These are phyloP conservation scores for Ephialtes manifestator DNA, from an alignment of 2,888 invertebrate species.

Conservation along the genomic window DNA sequence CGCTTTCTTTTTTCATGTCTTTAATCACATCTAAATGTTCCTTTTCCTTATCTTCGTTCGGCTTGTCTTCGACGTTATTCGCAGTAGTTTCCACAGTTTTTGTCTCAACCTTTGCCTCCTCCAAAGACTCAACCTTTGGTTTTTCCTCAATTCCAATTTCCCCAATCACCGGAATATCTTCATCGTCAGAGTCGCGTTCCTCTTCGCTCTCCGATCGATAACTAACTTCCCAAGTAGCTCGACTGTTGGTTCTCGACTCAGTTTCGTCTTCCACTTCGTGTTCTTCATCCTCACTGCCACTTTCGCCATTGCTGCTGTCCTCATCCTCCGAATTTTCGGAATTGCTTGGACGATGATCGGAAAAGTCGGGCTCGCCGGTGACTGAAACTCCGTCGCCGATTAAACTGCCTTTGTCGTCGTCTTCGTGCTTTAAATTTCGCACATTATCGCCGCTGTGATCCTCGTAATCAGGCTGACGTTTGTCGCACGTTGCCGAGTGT, in stretches of 20 bases:
- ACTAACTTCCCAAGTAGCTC: slow-evolving; percentile 74
- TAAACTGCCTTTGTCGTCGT: slow-evolving; percentile 76
- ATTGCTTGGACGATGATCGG: slow-evolving; percentile 70
- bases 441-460: slow-evolving; percentile 74
- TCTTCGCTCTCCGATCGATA: slow-evolving; percentile 77
- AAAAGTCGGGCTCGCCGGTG: slow-evolving; percentile 75
- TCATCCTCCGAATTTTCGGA: slow-evolving; percentile 69
- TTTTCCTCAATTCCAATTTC: neutral
- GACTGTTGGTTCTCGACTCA: slow-evolving; percentile 73
- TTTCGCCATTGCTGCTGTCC: slow-evolving; percentile 48
- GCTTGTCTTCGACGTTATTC: slow-evolving; percentile 54
- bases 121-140: slow-evolving; percentile 26
- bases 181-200: slow-evolving; percentile 26
- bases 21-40: neutral
- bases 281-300: slow-evolving; percentile 45
- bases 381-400: slow-evolving; percentile 75
- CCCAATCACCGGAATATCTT: slow-evolving; percentile 6
- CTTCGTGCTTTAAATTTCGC: slow-evolving; percentile 76
- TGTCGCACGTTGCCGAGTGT: slow-evolving; percentile 77
- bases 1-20: neutral
- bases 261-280: slow-evolving; percentile 73
- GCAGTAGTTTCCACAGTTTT: slow-evolving; percentile 49
- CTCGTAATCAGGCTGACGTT: slow-evolving; percentile 70
- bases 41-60: slow-evolving; percentile 25
- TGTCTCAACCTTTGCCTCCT: neutral